Percentiles rank a stretch among this genome's conserved stretches.
Conservation (phyloP, 2,113 vertebrate genomes). For the Cyanoramphus novaezelandiae region DNA sequence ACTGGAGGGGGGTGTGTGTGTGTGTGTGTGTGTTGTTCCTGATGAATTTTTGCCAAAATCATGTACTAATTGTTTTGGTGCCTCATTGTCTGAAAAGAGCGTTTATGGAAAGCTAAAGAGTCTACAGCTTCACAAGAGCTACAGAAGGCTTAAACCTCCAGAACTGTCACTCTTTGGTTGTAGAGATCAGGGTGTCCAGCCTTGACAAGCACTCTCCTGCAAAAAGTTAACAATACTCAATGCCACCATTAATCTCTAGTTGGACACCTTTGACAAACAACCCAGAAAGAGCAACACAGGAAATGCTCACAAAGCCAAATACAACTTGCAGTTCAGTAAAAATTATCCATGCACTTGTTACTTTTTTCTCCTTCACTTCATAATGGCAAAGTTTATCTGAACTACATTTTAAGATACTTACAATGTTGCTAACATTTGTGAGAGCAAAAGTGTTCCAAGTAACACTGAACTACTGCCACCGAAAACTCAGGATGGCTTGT, state of each 20-base stretch:
- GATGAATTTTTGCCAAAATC: not conserved
- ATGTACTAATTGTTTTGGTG: not conserved
- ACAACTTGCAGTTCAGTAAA: not conserved
- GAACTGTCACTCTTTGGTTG: not conserved
- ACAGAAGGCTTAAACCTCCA: not conserved
- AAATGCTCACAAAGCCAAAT: not conserved
- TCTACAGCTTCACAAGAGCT: not conserved
- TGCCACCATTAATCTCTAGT: not conserved
- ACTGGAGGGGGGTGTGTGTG: not conserved
- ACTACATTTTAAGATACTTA: not conserved
- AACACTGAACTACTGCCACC: not conserved
- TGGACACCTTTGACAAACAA: not conserved
- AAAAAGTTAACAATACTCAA: not conserved
- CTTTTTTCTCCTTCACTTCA: not conserved
- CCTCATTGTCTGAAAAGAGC: not conserved
- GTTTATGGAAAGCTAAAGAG: not conserved
- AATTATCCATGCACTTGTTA: not conserved
- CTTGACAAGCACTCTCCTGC: not conserved
- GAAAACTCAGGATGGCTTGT: not conserved
- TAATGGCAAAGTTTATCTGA: not conserved
- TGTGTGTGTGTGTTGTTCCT: not conserved
- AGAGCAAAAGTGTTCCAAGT: not conserved
- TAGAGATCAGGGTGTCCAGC: not conserved
- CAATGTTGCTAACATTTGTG: not conserved
- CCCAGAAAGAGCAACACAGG: not conserved